phyloP scores from a whole-genome alignment of 2,797 vertebrate genomes.

The Sebastes variabilis region DNA sequence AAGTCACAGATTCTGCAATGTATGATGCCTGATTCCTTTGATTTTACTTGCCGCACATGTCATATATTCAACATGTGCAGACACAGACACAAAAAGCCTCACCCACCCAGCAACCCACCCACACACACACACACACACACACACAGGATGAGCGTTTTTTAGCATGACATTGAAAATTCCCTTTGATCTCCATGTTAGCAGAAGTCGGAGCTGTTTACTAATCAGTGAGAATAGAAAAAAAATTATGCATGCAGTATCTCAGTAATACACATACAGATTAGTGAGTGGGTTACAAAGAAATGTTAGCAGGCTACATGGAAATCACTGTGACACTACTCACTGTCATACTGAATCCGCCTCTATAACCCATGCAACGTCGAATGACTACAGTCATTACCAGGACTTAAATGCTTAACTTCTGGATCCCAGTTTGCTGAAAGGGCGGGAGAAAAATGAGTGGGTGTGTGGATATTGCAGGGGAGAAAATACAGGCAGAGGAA shows the following conservation, averaged over 20 bases:
- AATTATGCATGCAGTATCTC: slow-evolving; percentile 51
- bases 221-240: slow-evolving; percentile 53
- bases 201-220: slow-evolving; percentile 66
- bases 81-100: slow-evolving; percentile 24
- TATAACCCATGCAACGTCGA: slow-evolving; percentile 34
- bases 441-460: background rate
- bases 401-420: slow-evolving; percentile 44
- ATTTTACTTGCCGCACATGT: slow-evolving; percentile 32
- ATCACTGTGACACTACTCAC: slow-evolving; percentile 46
- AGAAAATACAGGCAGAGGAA: background rate
- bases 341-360: slow-evolving; percentile 30
- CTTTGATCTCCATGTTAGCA: slow-evolving; percentile 71
- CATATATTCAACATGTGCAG: slow-evolving; percentile 33
- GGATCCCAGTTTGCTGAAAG: slow-evolving; percentile 20
- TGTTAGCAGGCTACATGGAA: slow-evolving; percentile 47
- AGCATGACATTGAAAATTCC: slow-evolving; percentile 70
- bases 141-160: slow-evolving; percentile 53
- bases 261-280: slow-evolving; percentile 53
- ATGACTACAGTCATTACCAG: slow-evolving; percentile 48
- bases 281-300: slow-evolving; percentile 45
- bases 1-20: slow-evolving; percentile 17
- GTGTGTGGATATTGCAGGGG: background rate
- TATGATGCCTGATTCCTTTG: slow-evolving; percentile 23
- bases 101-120: background rate
- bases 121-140: background rate